phyloP scores from a whole-genome alignment of 1,140 invertebrate species.

The Xylocopa sonorina region DNA sequence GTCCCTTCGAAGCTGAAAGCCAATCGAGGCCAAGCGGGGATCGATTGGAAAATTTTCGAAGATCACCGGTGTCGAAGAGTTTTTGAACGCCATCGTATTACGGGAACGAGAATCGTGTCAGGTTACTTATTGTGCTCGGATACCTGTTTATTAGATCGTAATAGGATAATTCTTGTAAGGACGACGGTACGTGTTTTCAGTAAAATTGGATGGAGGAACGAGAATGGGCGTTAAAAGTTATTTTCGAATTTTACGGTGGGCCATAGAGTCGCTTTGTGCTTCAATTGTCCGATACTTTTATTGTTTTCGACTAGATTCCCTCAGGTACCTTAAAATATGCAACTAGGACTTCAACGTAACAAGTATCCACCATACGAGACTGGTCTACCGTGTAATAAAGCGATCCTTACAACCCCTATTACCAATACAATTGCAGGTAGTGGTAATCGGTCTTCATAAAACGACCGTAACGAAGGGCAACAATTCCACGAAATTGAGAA shows the following conservation, averaged over 20 bases:
- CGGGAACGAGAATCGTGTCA: neutral
- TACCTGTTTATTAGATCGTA: neutral
- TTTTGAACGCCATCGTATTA: neutral
- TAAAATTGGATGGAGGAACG: neutral
- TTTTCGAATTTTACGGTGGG: no score
- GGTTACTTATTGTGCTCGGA: neutral
- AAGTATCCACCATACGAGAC: neutral
- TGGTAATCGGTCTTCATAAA: neutral
- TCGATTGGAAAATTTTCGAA: neutral
- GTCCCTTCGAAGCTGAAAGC: neutral
- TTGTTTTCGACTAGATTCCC: no score
- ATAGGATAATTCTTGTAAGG: neutral
- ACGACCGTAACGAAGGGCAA: neutral
- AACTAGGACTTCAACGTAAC: neutral
- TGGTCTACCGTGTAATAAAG: neutral
- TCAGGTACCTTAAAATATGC: no score
- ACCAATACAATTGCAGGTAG: neutral
- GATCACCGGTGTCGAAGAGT: neutral
- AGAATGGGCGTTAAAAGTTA: neutral
- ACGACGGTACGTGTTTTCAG: neutral
- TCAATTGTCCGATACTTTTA: no score
- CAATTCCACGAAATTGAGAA: neutral
- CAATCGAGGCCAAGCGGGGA: neutral
- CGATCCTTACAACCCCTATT: constrained; percentile 2
- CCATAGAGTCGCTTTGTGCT: no score